Base-by-base conservation (phyloP, 1,140 invertebrate species). In the Drosophila ohnishii region DNA sequence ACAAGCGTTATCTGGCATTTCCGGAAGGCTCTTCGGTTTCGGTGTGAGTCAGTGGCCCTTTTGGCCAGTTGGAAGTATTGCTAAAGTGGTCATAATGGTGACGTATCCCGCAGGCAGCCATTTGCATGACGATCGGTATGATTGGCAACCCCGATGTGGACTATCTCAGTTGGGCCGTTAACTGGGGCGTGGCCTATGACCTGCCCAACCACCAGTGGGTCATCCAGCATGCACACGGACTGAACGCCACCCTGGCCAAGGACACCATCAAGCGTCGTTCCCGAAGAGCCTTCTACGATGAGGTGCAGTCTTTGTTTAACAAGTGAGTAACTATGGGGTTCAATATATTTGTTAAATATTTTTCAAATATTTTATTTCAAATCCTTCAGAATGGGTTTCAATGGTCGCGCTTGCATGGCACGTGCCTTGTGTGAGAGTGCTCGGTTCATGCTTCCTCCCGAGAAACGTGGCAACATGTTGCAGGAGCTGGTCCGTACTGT, bases 131-230 rank as follows among this genome's bases (percentile, higher is more conserved):
- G 25, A 76, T 91, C 32, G 90, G 91, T 25, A 82, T 90, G 56
- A 78, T 91, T 78, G 91, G 90, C 39, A 92, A 91, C 64, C 91
- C 91, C 13, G 62, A 90, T 55, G 76, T 81, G 32, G 66, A 90
- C 42, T 91, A 75, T 50, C 65, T 92, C 2, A 92, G 90, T 60
- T 92, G 86, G 81, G 91, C 90, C 2, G 76, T 91, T 19, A 96
- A 96, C 87, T 96, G 95, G 95, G 95, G 95, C 61, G 95, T 96
- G 28, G 94, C 95, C 3, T 96, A 96, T 79, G 94, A 96, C 75
- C 83, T 96, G 44, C 95, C 95, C 2, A 94, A 96, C 78, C 93
- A 94, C 28, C 95, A 94, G 3, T 94, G 94, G 81, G 93, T 94
- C 3, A 92, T 93, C 22, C 91, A 94, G 6, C 92, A 93, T 57